Evolutionary conservation across 37 sponge, comb jelly and placozoan species (phyloP), one percentile per base, ranked within the genome.

Genomic region (Oopsacas minuta): DNA sequence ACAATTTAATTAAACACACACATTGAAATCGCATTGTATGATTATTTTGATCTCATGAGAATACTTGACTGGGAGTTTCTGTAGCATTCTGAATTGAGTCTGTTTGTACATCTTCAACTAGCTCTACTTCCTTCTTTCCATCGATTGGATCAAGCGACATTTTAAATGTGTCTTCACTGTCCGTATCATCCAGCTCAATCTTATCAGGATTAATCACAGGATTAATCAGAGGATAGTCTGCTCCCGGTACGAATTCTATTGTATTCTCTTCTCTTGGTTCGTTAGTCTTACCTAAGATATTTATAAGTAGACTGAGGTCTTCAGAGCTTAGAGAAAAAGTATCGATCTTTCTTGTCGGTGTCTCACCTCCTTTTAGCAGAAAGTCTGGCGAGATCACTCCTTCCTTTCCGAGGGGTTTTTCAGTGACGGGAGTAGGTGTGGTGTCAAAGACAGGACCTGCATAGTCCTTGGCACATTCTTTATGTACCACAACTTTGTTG

Each of bases 401-500:
- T 12, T 61, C 75, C 75, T 61, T 61, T 12, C 75, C 75, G 5
- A 61, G 75, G 7, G 75, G 30, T 12, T 61, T 61, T 34, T 61
- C 75, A 12, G 28, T n/a, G 28, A 61, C 28, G 32, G 75, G 75
- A n/a, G 75, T 61, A 3, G 75, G 75, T 3, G 75, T 61, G 28
- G 30, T 61, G 22, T 61, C 75, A 34, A 61, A 61, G 7, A n/a
- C 32, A 61, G 28, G 28, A 3, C 75, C 75, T 61, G 20, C 28
- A 61, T 61, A 61, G 75, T 61, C 75, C 30, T 61, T 61, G 28
- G 75, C 75, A 61, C 75, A 61, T n/a, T 61, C 75, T 61, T 61
- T 61, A 61, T 61, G 75, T 3, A 61, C 75, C 7, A 61, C 75
- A 7, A 61, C 75, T 12, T 61, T 61, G 75, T 61, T 25, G 32